Conservation (phyloP, 2,888 invertebrate genomes). For the Pyrgus malvae region DNA sequence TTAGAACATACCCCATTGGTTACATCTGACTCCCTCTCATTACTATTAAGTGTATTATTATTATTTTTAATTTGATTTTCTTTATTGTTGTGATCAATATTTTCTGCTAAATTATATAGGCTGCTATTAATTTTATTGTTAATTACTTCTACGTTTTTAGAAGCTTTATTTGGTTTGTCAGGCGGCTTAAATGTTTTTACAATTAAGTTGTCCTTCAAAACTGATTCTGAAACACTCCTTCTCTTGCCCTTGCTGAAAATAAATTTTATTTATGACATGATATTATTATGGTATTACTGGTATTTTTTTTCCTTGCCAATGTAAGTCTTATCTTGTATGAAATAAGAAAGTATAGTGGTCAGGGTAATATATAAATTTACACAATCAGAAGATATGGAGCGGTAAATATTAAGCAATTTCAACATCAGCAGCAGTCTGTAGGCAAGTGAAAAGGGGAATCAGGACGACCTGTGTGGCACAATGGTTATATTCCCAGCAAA, state of each 20-base stretch:
- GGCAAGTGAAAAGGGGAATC: no score
- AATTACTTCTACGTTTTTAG: constrained; percentile 7
- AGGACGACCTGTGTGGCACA: no score
- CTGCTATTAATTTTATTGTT: constrained; percentile 4
- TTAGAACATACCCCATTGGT: constrained; percentile 24
- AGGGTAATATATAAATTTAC: no score
- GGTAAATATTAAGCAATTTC: no score
- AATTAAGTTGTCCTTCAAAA: constrained; percentile 35
- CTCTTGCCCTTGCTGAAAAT: constrained; percentile 63
- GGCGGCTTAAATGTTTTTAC: constrained; percentile 35
- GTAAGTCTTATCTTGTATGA: no score
- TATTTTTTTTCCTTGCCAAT: no score
- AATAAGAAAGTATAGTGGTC: no score
- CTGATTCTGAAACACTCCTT: constrained; percentile 52
- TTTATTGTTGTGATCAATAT: constrained; percentile 1
- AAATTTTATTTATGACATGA: background rate
- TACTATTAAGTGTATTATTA: constrained; percentile 3
- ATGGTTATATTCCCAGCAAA: no score
- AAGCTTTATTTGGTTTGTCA: background rate
- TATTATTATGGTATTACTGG: background rate
- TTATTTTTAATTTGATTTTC: background rate
- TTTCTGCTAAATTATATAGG: constrained; percentile 1
- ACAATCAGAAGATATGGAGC: no score
- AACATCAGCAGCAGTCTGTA: no score
- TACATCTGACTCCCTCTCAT: background rate